A percentile compares a stretch with the other conserved stretches of the same genome.
Evolutionary conservation across 2,113 vertebrate species (phyloP).

Genomic region (Gnathonemus longibarbis): DNA sequence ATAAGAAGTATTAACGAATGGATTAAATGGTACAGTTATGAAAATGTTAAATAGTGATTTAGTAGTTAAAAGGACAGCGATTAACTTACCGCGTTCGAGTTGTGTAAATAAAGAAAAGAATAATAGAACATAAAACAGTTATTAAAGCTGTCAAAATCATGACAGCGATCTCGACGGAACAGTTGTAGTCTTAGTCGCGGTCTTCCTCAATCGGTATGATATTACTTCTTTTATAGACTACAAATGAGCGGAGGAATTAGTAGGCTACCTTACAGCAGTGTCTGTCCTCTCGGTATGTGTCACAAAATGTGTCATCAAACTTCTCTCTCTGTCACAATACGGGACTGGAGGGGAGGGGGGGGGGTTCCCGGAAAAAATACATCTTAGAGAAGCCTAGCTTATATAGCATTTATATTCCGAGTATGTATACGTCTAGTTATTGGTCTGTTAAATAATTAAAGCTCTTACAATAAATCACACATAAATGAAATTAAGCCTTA

Average conservation of each 20-base stretch:
- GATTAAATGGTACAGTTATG: background rate
- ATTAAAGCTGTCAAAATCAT: background rate
- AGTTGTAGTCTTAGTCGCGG: no score
- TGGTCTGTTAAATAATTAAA: background rate
- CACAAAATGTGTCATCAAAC: background rate
- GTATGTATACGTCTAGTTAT: background rate
- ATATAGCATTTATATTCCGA: background rate
- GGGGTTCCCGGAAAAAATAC: background rate
- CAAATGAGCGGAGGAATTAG: background rate
- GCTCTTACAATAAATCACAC: background rate
- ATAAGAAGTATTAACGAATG: background rate
- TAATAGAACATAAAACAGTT: background rate
- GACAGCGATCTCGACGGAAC: background rate
- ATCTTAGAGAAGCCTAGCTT: background rate
- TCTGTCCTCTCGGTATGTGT: background rate
- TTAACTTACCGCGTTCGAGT: slow-evolving; percentile 7
- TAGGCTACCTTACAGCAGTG: background rate
- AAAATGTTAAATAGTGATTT: background rate
- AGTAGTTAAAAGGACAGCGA: background rate
- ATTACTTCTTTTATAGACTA: background rate
- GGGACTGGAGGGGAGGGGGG: background rate
- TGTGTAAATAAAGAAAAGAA: background rate
- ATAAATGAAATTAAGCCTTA: background rate
- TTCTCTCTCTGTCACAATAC: background rate
- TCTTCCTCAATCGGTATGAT: background rate